Evolutionary conservation across 2,113 vertebrate species (phyloP).

Genomic region (Ciconia stormi): DNA sequence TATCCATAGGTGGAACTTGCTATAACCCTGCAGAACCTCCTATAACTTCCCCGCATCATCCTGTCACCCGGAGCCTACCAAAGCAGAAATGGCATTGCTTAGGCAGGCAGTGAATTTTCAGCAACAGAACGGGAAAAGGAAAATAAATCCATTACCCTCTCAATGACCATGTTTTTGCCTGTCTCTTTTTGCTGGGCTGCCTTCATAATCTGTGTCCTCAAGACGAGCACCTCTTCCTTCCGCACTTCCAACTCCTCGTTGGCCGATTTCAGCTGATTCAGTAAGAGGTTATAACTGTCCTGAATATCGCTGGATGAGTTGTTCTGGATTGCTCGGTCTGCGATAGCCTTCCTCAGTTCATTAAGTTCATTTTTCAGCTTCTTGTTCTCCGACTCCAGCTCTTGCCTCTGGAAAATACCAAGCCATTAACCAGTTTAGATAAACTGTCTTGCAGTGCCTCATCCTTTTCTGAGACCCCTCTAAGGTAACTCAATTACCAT

Average conservation of each 20-base stretch:
- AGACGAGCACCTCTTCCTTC: conserved; percentile 94
- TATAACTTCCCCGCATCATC: rapidly evolving
- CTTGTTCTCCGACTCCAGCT: conserved; percentile 94
- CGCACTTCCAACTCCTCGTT: conserved; percentile 93
- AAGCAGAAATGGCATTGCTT: rapidly evolving
- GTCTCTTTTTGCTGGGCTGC: conserved; percentile 72
- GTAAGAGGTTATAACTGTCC: conserved; percentile 83
- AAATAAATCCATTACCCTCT: not conserved
- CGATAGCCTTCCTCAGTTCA: conserved; percentile 83
- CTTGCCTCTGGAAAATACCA: conserved; percentile 83
- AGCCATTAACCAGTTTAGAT: not conserved
- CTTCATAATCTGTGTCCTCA: conserved; percentile 88
- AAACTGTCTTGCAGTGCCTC: not conserved
- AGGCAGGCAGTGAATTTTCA: not conserved
- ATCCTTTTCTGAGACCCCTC: not conserved
- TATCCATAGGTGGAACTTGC: not conserved
- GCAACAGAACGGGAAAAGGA: rapidly evolving
- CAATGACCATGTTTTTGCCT: conserved; percentile 61
- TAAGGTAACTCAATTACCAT: rapidly evolving
- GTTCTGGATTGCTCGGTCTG: conserved; percentile 68
- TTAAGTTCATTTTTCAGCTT: conserved; percentile 95
- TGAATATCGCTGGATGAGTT: conserved; percentile 68
- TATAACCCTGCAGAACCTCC: not conserved
- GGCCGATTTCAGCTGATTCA: conserved; percentile 87
- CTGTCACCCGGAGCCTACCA: not conserved